Evolutionary conservation across 1,140 invertebrate genomes (phyloP), one percentile per base, ranked within the genome.

Genomic region (Drosophila erecta): DNA sequence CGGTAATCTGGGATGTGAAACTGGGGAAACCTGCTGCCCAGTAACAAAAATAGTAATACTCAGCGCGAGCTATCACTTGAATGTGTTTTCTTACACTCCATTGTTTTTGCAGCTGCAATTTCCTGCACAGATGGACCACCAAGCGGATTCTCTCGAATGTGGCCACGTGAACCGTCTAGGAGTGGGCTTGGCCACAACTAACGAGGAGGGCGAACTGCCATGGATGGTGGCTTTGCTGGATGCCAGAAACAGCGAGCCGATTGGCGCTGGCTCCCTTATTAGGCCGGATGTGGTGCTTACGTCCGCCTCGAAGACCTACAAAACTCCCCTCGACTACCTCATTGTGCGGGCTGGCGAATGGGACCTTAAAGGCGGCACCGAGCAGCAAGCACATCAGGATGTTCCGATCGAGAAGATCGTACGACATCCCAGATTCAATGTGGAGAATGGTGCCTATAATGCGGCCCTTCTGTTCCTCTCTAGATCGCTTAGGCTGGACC

Each of bases 161-260:
- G 40, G 37, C 12, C 12, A 38, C 8, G 2, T 6, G 7, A 60
- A 60, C 22, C 0, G 1, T 2, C 0, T 11, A 0, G 57, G 57
- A 6, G 2, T 40, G 12, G 5, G n/a, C 1, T 40, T 27, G 22
- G 17, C n/a, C 12, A 27, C 17, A 4, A 6, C 2, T 0, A 4
- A 24, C 4, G 1, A 4, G 24, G 6, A 4, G 4, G 15, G 95
- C 10, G 96, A 98, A 93, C 97, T 97, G 79, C 96, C 96, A 0
- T 98, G 97, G 96, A 96, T 97, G 93, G 95, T 96, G 0, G 96
- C 96, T 2, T 94, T 98, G 35, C 80, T 97, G 67, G 95, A 95
- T 76, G 93, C 93, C 0, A 92, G 93, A 12, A 94, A 95, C 74
- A 94, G 57, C 38, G 14, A 10, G 7, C 92, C 95, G 61, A 92